These are phyloP conservation scores for Agriopis marginaria DNA, from an alignment of 2,888 invertebrate genomes.

Conservation along the genomic window DNA sequence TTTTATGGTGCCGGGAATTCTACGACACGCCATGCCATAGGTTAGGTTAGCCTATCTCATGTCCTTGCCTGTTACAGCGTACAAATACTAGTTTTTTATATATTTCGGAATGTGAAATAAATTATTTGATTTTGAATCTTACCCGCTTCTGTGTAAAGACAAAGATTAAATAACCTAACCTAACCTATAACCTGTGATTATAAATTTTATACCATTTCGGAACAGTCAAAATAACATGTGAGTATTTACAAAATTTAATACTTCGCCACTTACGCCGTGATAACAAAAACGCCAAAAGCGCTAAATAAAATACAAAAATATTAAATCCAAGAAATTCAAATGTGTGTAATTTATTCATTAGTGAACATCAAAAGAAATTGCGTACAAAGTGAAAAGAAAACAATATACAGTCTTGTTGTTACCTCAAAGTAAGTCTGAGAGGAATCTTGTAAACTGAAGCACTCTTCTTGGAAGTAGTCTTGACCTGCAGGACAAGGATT, in stretches of 20 bases:
- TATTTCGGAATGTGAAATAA: too few species aligned
- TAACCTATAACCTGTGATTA: too few species aligned
- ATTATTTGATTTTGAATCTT: too few species aligned
- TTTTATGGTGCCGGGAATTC: constrained; percentile 14
- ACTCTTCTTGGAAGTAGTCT: constrained; percentile 22
- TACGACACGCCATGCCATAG: constrained; percentile 5
- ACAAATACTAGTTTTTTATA: too few species aligned
- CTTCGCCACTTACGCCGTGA: neutral
- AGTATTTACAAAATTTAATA: neutral
- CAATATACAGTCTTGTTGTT: constrained; percentile 28
- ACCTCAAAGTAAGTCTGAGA: constrained; percentile 24
- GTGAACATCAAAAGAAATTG: constrained; percentile 30
- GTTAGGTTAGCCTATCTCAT: neutral
- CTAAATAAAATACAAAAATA: neutral
- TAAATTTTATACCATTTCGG: too few species aligned
- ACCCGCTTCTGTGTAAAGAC: too few species aligned
- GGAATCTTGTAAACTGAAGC: constrained; percentile 21
- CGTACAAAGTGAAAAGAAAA: constrained; percentile 30
- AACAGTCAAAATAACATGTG: too few species aligned
- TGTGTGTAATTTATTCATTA: constrained; percentile 30
- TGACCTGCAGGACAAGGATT: constrained; percentile 21
- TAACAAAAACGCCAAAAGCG: neutral
- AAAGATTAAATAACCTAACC: too few species aligned
- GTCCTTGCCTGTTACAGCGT: too few species aligned
- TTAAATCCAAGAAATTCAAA: constrained; percentile 2